These are phyloP conservation scores for Cantharis flavilabris DNA, from an alignment of 2,888 invertebrate genomes.

Conservation along the genomic window DNA sequence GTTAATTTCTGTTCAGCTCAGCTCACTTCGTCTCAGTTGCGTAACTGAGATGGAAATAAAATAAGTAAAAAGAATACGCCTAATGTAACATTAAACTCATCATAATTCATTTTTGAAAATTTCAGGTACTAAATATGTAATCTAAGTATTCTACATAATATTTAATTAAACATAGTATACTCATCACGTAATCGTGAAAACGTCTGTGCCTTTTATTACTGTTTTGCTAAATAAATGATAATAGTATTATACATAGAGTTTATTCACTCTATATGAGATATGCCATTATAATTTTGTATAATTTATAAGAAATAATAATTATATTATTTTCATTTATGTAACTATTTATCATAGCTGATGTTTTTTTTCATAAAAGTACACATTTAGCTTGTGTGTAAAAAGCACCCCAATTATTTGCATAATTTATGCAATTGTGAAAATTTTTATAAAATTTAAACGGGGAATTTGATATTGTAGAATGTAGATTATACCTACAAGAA, in stretches of 20 bases:
- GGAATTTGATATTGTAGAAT: too few relatives aligned
- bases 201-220: constrained; percentile 35
- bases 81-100: not conserved
- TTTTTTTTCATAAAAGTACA: not conserved
- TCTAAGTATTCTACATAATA: not conserved
- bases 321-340: not conserved
- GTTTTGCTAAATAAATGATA: constrained; percentile 12
- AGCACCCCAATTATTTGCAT: too few relatives aligned
- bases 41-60: too few relatives aligned
- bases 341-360: not conserved
- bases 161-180: not conserved
- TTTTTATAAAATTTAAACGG: too few relatives aligned
- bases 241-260: not conserved
- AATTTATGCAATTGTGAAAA: too few relatives aligned
- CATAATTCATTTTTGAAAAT: not conserved
- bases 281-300: not conserved
- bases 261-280: not conserved
- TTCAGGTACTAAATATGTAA: not conserved
- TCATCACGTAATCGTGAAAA: constrained; percentile 24
- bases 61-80: too few relatives aligned
- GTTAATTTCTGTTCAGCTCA: too few relatives aligned
- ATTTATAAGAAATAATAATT: too few relatives aligned
- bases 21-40: too few relatives aligned
- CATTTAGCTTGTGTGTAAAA: too few relatives aligned
- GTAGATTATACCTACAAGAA: too few relatives aligned